phyloP scores from a whole-genome alignment of 2,113 vertebrate species.

The Pteruthius melanotis region DNA sequence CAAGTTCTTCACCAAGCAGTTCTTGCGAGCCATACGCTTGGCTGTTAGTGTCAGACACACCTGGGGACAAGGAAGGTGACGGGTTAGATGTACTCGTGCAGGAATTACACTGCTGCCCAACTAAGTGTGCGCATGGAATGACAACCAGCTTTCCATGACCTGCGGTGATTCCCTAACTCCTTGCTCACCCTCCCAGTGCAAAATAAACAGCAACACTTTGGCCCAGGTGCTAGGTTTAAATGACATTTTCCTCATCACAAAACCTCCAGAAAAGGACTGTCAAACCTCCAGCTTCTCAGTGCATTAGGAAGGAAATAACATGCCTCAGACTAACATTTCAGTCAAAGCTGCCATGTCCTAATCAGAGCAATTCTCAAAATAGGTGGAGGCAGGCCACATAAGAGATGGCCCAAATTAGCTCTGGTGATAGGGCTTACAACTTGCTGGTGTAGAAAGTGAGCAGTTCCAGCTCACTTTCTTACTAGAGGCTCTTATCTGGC shows the following conservation, averaged over 20 bases:
- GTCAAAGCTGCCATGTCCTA: background rate
- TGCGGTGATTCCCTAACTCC: background rate
- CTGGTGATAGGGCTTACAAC: background rate
- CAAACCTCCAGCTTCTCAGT: background rate
- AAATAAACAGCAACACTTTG: background rate
- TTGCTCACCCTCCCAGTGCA: background rate
- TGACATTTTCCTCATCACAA: background rate
- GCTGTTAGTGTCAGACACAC: constrained; percentile 82
- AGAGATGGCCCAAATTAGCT: background rate
- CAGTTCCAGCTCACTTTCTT: background rate
- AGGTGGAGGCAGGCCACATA: background rate
- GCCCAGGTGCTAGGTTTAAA: background rate
- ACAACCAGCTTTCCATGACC: background rate
- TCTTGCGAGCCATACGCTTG: constrained; percentile 82
- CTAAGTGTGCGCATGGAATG: background rate
- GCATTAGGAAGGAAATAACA: background rate
- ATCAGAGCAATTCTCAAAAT: background rate
- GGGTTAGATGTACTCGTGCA: background rate
- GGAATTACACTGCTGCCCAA: background rate
- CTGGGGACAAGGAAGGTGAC: background rate
- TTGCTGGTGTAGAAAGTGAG: background rate
- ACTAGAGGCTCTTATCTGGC: background rate
- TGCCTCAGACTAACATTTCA: background rate
- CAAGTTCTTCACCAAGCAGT: constrained; percentile 82
- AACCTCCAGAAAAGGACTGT: background rate